phyloP scores from a whole-genome alignment of 1,140 invertebrate genomes.

The Euura lappo region DNA sequence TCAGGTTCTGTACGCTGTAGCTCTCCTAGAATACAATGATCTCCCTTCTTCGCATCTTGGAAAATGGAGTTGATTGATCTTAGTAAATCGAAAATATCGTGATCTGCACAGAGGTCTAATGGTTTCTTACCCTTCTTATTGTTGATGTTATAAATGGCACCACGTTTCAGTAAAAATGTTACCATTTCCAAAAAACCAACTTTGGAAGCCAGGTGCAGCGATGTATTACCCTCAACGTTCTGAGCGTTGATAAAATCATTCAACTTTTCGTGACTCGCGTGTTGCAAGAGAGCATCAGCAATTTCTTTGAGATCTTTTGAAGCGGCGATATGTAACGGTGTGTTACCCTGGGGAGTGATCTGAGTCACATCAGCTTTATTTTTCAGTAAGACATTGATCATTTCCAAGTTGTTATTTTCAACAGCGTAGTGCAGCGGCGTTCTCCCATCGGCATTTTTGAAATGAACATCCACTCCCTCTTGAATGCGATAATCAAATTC shows the following conservation, averaged over 20 bases:
- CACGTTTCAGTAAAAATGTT: constrained; percentile 63
- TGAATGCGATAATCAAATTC: constrained; percentile 74
- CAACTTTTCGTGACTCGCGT: background rate
- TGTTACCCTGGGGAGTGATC: constrained; percentile 78
- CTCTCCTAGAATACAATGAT: too few relatives aligned
- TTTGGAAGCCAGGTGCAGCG: constrained; percentile 33
- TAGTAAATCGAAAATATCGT: too few relatives aligned
- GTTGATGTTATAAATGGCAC: constrained; percentile 22
- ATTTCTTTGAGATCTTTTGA: constrained; percentile 18
- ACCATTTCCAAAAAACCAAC: constrained; percentile 63
- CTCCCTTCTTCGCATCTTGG: too few relatives aligned
- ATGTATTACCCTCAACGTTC: constrained; percentile 21
- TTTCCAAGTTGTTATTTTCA: constrained; percentile 19
- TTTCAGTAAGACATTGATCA: constrained; percentile 21
- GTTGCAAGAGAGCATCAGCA: constrained; percentile 19
- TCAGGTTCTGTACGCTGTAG: too few relatives aligned
- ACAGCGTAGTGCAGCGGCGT: constrained; percentile 24
- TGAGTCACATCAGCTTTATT: constrained; percentile 21
- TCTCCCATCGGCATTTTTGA: constrained; percentile 9
- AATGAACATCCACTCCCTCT: constrained; percentile 69
- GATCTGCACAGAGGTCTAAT: too few relatives aligned
- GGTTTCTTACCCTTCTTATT: too few relatives aligned
- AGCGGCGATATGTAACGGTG: constrained; percentile 31
- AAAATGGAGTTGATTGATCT: too few relatives aligned
- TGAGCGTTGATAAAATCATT: constrained; percentile 43